Evolutionary conservation across 2,888 invertebrate genomes (phyloP).

Genomic region (Trissoscelio sp.): DNA sequence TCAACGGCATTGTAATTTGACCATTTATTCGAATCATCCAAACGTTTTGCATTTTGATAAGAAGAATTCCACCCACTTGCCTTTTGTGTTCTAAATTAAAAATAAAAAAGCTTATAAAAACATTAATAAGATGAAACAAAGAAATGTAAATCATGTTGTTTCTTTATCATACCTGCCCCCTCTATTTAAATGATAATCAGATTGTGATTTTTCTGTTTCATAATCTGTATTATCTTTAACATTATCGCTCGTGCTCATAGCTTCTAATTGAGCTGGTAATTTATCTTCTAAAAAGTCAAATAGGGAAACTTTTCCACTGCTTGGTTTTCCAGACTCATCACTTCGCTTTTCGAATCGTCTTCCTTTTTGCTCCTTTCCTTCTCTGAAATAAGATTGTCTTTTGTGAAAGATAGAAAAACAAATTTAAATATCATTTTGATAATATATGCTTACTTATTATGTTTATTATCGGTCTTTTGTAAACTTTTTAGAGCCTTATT

Average conservation of each 20-base stretch:
- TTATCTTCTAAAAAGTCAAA: conserved; percentile 94
- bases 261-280: conserved; percentile 86
- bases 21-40: conserved; percentile 77
- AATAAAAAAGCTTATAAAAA: no score
- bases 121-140: no score
- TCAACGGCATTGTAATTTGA: conserved; percentile 58
- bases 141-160: no score
- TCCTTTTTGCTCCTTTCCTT: conserved; percentile 84
- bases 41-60: conserved; percentile 77
- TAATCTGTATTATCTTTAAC: conserved; percentile 73
- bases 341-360: conserved; percentile 82
- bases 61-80: conserved; percentile 74
- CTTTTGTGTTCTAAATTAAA: conserved; percentile 74
- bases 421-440: no score
- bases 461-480: conserved; percentile 84
- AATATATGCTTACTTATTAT: conserved; percentile 75
- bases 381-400: conserved; percentile 73
- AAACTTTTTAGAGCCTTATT: conserved; percentile 89
- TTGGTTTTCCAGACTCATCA: conserved; percentile 88
- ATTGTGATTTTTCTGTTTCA: conserved; percentile 75
- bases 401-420: not conserved
- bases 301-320: conserved; percentile 89
- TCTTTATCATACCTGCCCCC: conserved; percentile 76
- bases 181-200: conserved; percentile 74
- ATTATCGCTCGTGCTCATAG: conserved; percentile 82